These are phyloP conservation scores for Gasteruption jaculator DNA, from an alignment of 2,888 invertebrate species.

Conservation along the genomic window DNA sequence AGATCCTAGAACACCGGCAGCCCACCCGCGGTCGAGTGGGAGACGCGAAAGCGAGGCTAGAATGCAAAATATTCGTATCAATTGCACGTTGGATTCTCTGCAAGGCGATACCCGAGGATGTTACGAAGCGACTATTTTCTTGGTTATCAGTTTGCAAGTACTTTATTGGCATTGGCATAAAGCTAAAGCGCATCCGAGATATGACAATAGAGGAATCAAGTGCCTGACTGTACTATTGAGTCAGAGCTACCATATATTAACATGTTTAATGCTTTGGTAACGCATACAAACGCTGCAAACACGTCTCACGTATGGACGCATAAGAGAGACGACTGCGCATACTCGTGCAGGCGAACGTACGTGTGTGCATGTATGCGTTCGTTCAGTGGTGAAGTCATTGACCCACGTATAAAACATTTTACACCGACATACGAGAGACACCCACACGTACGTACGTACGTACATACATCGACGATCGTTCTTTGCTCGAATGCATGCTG, in stretches of 20 bases:
- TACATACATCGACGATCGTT: not conserved
- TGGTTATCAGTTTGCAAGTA: no score
- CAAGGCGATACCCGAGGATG: no score
- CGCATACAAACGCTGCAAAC: constrained; percentile 9
- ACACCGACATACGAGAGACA: no score
- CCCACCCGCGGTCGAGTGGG: no score
- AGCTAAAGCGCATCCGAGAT: no score
- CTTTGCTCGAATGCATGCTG: constrained; percentile 8
- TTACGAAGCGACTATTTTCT: no score
- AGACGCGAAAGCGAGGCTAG: no score
- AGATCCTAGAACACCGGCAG: no score
- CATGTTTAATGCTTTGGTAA: constrained; percentile 32
- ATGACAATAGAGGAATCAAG: constrained; percentile 25
- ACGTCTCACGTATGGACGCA: not conserved
- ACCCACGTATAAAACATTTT: constrained; percentile 33
- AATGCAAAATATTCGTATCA: no score
- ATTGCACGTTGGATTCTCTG: no score
- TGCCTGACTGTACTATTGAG: constrained; percentile 30
- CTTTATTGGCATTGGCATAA: no score
- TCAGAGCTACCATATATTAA: constrained; percentile 29
- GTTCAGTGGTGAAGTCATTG: constrained; percentile 34
- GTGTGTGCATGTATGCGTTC: constrained; percentile 32
- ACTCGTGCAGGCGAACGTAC: constrained; percentile 11
- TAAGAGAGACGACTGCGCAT: not conserved
- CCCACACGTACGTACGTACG: constrained; percentile 17